Conservation (phyloP, 2,888 invertebrate genomes). For the Stomorhina lunata region DNA sequence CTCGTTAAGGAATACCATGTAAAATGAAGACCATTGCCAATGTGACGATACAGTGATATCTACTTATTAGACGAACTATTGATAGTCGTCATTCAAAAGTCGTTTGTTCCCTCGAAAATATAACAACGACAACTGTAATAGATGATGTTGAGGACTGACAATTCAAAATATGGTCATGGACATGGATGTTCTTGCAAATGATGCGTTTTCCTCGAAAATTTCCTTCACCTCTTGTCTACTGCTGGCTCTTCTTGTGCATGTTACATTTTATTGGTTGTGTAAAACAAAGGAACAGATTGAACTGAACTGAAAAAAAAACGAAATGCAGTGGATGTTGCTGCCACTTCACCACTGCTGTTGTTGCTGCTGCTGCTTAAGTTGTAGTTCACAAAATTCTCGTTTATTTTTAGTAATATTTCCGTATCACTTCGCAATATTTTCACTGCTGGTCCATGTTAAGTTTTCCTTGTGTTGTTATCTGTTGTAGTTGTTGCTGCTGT, state of each 20-base stretch:
- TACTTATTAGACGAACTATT: conserved; percentile 40
- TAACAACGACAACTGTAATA: conserved; percentile 15
- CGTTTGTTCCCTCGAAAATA: conserved; percentile 24
- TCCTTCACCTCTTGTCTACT: background rate
- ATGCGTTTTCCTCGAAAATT: conserved; percentile 50
- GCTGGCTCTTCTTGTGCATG: background rate
- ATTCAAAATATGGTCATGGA: conserved; percentile 58
- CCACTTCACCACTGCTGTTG: conserved; percentile 14
- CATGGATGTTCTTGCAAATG: conserved; percentile 48
- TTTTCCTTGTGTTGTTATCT: background rate
- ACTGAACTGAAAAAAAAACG: too few species aligned
- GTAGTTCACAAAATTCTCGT: conserved; percentile 13
- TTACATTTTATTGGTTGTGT: conserved; percentile 18
- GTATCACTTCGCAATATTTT: conserved; percentile 3
- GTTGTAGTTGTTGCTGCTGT: background rate
- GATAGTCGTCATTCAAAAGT: conserved; percentile 62
- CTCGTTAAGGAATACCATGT: conserved; percentile 2
- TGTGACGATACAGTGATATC: conserved; percentile 14
- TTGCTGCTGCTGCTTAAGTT: background rate
- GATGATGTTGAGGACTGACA: conserved; percentile 30
- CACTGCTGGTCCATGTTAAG: background rate
- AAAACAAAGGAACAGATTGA: too few species aligned
- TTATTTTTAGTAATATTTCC: conserved; percentile 7
- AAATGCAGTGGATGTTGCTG: conserved; percentile 30
- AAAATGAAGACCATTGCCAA: background rate